These are phyloP conservation scores for Sinodicranocentrus sp. DNA, from an alignment of 2,888 invertebrate species.

Conservation along the genomic window DNA sequence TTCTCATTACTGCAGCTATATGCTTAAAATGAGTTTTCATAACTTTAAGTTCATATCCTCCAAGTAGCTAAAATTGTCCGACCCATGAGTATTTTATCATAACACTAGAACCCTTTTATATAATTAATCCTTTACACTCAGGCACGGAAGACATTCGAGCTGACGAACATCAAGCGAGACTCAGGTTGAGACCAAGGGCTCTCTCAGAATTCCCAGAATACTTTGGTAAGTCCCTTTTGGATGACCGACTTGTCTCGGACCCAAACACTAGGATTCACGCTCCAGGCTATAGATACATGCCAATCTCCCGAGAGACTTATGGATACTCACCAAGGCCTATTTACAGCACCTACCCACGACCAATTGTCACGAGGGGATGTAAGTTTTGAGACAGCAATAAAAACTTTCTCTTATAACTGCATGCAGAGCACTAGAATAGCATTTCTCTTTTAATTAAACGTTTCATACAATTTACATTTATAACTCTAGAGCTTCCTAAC, in stretches of 20 bases:
- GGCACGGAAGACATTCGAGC: slow-evolving; percentile 96
- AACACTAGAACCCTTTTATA: too few species aligned
- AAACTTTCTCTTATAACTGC: slow-evolving; percentile 17
- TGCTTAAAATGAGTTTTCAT: too few species aligned
- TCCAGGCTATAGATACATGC: slow-evolving; percentile 94
- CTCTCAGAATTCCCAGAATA: slow-evolving; percentile 71
- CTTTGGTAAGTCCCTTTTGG: slow-evolving; percentile 79
- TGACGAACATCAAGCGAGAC: slow-evolving; percentile 83
- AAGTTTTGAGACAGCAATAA: slow-evolving; percentile 22
- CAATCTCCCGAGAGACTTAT: slow-evolving; percentile 93
- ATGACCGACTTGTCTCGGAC: slow-evolving; percentile 83
- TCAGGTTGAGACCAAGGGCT: slow-evolving; percentile 80
- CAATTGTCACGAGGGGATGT: slow-evolving; percentile 80
- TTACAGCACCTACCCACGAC: slow-evolving; percentile 84
- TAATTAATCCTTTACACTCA: slow-evolving; percentile 77
- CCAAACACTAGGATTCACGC: slow-evolving; percentile 84
- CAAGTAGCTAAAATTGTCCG: too few species aligned
- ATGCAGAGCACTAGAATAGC: too few species aligned
- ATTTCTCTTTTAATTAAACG: too few species aligned
- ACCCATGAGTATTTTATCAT: too few species aligned
- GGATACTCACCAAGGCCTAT: slow-evolving; percentile 89
- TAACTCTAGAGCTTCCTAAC: too few species aligned
- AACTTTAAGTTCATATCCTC: too few species aligned
- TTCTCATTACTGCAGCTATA: too few species aligned
- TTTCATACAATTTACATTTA: too few species aligned